A percentile compares a stretch with the other conserved stretches of the same genome.
Conservation (phyloP, 2,888 invertebrate species). For the Andrena flavipes region DNA sequence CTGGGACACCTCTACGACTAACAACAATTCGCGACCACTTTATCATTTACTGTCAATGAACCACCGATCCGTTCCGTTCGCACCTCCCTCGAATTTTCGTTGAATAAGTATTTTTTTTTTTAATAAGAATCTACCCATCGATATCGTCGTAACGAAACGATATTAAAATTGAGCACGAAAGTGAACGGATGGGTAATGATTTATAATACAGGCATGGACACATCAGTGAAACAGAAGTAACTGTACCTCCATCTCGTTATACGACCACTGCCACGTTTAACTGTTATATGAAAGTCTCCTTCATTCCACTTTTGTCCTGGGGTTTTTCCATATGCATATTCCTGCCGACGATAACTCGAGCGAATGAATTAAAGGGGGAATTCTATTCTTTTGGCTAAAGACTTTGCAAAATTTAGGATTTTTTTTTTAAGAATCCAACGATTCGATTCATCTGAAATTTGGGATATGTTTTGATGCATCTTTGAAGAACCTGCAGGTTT, state of each 20-base stretch:
- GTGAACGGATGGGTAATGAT: not conserved
- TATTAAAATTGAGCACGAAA: not conserved
- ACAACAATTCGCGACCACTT: not conserved
- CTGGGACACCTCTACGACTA: not conserved
- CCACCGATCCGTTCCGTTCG: too few species aligned
- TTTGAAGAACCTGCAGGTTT: too few species aligned
- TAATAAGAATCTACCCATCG: too few species aligned
- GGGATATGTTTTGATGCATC: too few species aligned
- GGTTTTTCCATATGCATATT: conserved; percentile 10
- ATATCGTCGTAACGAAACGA: not conserved
- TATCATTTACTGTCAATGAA: conserved; percentile 1
- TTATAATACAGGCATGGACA: not conserved
- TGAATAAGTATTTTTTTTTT: too few species aligned
- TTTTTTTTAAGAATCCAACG: too few species aligned
- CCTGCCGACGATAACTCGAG: not conserved
- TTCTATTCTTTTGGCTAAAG: too few species aligned
- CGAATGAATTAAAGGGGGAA: not conserved
- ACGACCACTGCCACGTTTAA: not conserved
- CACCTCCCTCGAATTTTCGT: too few species aligned
- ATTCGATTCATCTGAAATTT: too few species aligned
- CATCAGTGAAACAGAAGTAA: not conserved
- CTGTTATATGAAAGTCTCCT: conserved; percentile 1
- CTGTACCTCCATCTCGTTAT: not conserved
- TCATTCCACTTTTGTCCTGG: not conserved
- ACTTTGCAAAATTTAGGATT: too few species aligned